Base-by-base conservation (phyloP, 2,797 vertebrate species). In the Moxostoma hubbsi region DNA sequence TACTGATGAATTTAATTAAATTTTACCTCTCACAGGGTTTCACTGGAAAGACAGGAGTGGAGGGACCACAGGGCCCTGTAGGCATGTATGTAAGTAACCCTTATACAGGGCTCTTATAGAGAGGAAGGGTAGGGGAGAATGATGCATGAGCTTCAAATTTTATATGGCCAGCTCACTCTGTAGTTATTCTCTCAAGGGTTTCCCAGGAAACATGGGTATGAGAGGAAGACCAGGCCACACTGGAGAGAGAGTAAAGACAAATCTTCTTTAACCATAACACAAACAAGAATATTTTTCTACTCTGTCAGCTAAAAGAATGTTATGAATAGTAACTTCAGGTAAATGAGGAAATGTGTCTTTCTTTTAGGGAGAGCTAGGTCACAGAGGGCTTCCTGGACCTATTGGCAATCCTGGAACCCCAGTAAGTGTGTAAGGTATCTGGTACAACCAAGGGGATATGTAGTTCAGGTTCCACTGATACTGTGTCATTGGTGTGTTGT, bases 31-130 rank as follows among this genome's bases (percentile, higher is more conserved):
- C 36, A 87, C 85, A 97, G 96, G 96, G 96, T 50, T 92, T 96
- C 69, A 89, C 90, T 69, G 96, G 96, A 63, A 96, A 96, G 77
- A 85, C 92, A 1, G 96, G 96, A 77, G 13, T 59, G 0, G 94
- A 95, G 68, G 96, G 96, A 85, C 92, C 90, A 0, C 96, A 97
- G 85, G 96, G 96, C 81, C 89, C 91, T 75, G 95, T 97, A 78
- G 96, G 96, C 92, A 92, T 93, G 92, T 93, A 95, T 88, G 96
- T 97, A 93, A 97, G 96, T 96, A 93, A 89, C 69, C 86, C 86
- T 77, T 88, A 65, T 84, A 79, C 75, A 79, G 68, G 73, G n/a
- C 13, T 61, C 53, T 75, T 18, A 62, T 51, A 64, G 13, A 77
- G 46, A 66, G 59, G 13, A 43, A 46, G 12, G 51, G 13, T 2